phyloP scores from a whole-genome alignment of 2,888 invertebrate genomes.

The Nomada hirtipes region DNA sequence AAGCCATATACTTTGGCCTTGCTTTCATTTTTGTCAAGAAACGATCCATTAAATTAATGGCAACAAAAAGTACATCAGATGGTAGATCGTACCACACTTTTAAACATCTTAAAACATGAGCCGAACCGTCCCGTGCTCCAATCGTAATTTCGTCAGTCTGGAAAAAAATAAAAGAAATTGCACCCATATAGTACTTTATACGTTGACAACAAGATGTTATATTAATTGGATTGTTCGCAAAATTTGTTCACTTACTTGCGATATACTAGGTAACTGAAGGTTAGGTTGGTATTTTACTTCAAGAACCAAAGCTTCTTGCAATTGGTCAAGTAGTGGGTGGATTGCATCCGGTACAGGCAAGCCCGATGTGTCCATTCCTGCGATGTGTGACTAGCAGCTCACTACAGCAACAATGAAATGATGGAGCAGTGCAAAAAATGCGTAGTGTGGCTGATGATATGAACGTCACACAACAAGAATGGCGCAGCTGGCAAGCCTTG shows the following conservation, averaged over 20 bases:
- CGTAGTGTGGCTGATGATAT: constrained; percentile 75
- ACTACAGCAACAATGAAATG: constrained; percentile 71
- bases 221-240: not conserved
- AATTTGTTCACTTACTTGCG: constrained; percentile 85
- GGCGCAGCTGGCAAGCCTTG: constrained; percentile 83
- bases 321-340: constrained; percentile 82
- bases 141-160: constrained; percentile 91
- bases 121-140: constrained; percentile 91
- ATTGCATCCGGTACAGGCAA: constrained; percentile 84
- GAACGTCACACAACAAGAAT: constrained; percentile 83
- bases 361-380: constrained; percentile 84
- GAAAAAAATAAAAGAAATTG: not conserved
- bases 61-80: constrained; percentile 91
- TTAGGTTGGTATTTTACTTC: constrained; percentile 90
- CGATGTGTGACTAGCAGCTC: constrained; percentile 78
- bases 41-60: constrained; percentile 92
- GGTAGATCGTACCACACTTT: constrained; percentile 95
- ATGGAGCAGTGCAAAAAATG: constrained; percentile 65
- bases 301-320: constrained; percentile 89
- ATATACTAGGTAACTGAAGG: constrained; percentile 87
- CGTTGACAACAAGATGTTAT: not conserved
- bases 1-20: constrained; percentile 93
- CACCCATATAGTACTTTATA: not conserved
- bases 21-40: constrained; percentile 94
- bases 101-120: constrained; percentile 92